These are phyloP conservation scores for Linyphia triangularis DNA, from an alignment of 2,888 invertebrate genomes.

Conservation along the genomic window DNA sequence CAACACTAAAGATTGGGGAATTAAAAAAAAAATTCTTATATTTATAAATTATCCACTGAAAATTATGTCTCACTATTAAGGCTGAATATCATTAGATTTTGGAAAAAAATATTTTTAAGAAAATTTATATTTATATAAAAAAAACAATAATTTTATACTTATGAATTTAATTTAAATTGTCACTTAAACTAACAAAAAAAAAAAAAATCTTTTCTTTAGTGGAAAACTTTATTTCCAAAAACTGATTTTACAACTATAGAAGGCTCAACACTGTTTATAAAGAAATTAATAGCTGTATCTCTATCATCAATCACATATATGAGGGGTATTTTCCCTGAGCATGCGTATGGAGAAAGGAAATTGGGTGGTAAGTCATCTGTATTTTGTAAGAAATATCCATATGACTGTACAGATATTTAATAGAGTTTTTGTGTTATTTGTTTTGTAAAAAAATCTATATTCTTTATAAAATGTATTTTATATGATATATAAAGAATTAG, in stretches of 20 bases:
- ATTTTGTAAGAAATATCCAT: neutral
- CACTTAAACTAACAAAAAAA: neutral
- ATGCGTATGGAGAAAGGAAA: slow-evolving; percentile 56
- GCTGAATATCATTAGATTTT: too few species aligned
- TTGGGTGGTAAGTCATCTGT: slow-evolving; percentile 29
- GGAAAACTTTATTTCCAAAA: slow-evolving; percentile 48
- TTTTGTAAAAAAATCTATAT: too few species aligned
- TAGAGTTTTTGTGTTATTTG: too few species aligned
- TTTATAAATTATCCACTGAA: too few species aligned
- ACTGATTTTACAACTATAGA: slow-evolving; percentile 54
- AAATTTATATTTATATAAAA: too few species aligned
- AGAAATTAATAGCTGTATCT: slow-evolving; percentile 62
- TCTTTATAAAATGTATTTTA: too few species aligned
- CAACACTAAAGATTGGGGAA: too few species aligned
- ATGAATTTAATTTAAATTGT: neutral
- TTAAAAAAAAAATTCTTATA: too few species aligned
- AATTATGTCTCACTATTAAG: too few species aligned
- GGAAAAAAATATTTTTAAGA: too few species aligned
- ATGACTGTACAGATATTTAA: too few species aligned
- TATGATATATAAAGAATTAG: too few species aligned
- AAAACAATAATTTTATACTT: neutral
- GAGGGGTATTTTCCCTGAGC: slow-evolving; percentile 62
- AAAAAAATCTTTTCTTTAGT: slow-evolving; percentile 4
- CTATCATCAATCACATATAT: slow-evolving; percentile 58
- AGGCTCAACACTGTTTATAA: slow-evolving; percentile 60